Conservation (phyloP, 2,888 invertebrate genomes). For the Sinohyriopsis cumingii region DNA sequence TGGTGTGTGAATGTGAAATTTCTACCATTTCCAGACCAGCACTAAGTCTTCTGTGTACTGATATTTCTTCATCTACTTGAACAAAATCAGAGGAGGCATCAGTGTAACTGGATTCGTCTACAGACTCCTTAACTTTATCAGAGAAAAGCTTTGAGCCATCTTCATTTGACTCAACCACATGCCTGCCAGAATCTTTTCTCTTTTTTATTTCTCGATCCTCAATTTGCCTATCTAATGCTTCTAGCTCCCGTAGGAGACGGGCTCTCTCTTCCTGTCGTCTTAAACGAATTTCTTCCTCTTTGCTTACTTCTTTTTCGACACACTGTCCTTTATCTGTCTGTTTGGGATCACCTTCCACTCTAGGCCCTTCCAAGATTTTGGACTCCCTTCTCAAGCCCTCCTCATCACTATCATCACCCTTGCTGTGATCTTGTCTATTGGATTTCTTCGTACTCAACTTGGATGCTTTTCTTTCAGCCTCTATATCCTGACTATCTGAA, state of each 20-base stretch:
- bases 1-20: not conserved
- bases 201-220: conserved; percentile 3
- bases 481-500: too few species aligned
- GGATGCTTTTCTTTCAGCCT: too few species aligned
- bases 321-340: not conserved
- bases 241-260: not conserved
- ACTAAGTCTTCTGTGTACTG: conserved; percentile 8
- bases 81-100: not conserved
- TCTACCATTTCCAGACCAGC: not conserved
- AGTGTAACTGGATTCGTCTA: too few species aligned
- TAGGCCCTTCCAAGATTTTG: too few species aligned
- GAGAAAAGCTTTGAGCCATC: too few species aligned
- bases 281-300: conserved; percentile 2
- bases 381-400: too few species aligned
- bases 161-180: too few species aligned
- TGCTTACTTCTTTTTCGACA: conserved; percentile 1
- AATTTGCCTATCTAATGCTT: conserved; percentile 7
- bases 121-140: too few species aligned
- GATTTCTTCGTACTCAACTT: too few species aligned
- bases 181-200: too few species aligned
- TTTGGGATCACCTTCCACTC: not conserved
- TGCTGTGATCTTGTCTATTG: too few species aligned
- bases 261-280: not conserved
- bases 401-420: too few species aligned
- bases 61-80: not conserved